Evolutionary conservation across 1,140 invertebrate species (phyloP).

Genomic region (Drosophila mayri): DNA sequence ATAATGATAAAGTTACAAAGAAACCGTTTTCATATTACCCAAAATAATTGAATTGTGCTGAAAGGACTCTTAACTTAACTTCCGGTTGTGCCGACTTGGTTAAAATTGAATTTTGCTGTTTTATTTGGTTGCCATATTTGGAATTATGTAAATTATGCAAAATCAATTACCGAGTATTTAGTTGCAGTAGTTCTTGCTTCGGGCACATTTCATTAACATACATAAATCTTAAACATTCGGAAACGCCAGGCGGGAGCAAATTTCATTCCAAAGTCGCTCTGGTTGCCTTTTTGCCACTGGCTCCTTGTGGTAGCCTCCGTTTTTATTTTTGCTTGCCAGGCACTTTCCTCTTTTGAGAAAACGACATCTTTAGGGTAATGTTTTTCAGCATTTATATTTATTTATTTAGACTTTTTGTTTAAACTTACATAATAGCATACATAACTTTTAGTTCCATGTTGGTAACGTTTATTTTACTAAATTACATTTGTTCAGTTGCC

Average conservation of each 20-base stretch:
- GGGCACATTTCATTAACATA: background rate
- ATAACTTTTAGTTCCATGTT: constrained; percentile 71
- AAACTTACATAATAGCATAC: constrained; percentile 75
- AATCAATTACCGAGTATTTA: constrained; percentile 5
- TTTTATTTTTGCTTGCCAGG: background rate
- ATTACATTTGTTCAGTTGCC: constrained; percentile 78
- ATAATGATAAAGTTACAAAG: background rate
- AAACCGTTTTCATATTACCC: background rate
- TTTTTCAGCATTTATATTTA: constrained; percentile 37
- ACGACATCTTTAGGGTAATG: too few species aligned
- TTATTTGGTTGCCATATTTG: background rate
- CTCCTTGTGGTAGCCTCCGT: background rate
- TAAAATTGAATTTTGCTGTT: background rate
- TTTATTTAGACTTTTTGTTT: constrained; percentile 66
- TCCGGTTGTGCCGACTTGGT: background rate
- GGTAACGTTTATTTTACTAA: constrained; percentile 77
- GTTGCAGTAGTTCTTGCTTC: constrained; percentile 1
- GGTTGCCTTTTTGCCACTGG: background rate
- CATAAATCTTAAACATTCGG: background rate
- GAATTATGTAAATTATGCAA: background rate
- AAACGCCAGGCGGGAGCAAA: background rate
- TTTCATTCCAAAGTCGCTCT: background rate
- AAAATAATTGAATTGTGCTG: background rate
- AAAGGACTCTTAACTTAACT: background rate
- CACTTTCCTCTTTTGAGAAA: background rate